These are phyloP conservation scores for Agelas oroides DNA, from an alignment of 37 sponge, comb jelly and placozoan genomes.

Conservation along the genomic window DNA sequence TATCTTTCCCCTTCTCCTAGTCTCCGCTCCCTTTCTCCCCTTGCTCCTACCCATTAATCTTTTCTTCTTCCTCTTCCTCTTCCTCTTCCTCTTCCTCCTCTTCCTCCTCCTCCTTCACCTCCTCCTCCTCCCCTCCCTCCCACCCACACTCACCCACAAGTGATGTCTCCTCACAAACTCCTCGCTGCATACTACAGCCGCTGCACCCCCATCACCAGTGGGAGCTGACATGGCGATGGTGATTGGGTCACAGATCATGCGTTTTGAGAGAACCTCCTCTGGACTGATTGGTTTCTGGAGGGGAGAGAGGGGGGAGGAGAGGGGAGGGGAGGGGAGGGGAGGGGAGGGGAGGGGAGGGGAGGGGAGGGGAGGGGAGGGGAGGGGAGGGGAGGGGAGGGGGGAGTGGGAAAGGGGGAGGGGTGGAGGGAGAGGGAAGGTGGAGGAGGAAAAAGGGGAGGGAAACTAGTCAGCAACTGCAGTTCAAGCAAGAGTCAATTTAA, in stretches of 20 bases:
- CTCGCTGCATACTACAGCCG: constrained; percentile 76
- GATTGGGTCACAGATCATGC: constrained; percentile 67
- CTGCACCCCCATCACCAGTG: constrained; percentile 81
- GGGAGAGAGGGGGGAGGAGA: background rate
- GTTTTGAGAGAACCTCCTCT: constrained; percentile 48
- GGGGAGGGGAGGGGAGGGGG: background rate
- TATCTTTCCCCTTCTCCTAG: too few relatives aligned
- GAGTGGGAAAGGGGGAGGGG: background rate
- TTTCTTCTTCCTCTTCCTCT: too few relatives aligned
- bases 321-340: background rate
- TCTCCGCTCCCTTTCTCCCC: too few relatives aligned
- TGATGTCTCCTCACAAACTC: constrained; percentile 43
- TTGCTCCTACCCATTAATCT: too few relatives aligned
- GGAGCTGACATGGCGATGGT: constrained; percentile 77
- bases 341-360: background rate
- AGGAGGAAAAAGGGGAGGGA: background rate
- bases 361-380: background rate
- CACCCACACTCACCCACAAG: constrained; percentile 19
- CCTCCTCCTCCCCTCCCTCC: background rate
- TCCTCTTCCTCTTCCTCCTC: too few relatives aligned
- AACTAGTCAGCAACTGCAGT: too few relatives aligned
- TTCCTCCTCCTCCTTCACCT: background rate
- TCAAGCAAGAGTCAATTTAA: too few relatives aligned
- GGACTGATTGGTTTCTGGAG: constrained; percentile 30
- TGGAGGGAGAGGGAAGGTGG: background rate